Percentiles rank a stretch among this genome's conserved stretches.
These are phyloP conservation scores for Tenodera sinensis DNA, from an alignment of 2,888 invertebrate genomes.

Conservation along the genomic window DNA sequence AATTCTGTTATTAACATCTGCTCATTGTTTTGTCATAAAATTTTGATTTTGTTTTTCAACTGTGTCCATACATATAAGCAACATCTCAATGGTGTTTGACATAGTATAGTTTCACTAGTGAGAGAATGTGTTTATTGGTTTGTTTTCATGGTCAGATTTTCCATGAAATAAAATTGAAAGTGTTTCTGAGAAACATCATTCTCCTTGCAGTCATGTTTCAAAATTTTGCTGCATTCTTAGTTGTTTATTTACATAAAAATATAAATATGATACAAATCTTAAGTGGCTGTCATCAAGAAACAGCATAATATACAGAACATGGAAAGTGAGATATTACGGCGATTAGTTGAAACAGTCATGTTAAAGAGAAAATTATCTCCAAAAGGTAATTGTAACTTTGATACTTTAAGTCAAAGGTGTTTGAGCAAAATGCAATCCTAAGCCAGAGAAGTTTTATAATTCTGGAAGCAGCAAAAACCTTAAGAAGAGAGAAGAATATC, in stretches of 20 bases:
- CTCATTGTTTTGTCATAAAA: no score
- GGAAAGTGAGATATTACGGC: neutral
- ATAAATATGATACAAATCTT: neutral
- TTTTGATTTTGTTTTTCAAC: no score
- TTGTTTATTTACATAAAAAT: neutral
- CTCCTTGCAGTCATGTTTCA: neutral
- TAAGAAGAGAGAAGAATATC: neutral
- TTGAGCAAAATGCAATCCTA: neutral
- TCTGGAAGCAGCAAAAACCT: neutral
- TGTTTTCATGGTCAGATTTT: no score
- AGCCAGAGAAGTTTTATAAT: neutral
- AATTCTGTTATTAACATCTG: no score
- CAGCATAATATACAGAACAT: neutral
- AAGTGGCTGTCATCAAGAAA: neutral
- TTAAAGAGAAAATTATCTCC: neutral
- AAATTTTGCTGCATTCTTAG: neutral
- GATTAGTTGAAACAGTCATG: neutral
- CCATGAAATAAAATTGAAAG: no score
- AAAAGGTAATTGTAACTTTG: neutral
- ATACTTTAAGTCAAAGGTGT: neutral
- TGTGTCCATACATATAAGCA: no score
- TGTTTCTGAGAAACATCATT: neutral
- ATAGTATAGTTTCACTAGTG: no score
- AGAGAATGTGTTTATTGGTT: no score
- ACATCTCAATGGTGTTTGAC: no score